phyloP scores from a whole-genome alignment of 2,888 invertebrate genomes.

The Sussaba pulchella region DNA sequence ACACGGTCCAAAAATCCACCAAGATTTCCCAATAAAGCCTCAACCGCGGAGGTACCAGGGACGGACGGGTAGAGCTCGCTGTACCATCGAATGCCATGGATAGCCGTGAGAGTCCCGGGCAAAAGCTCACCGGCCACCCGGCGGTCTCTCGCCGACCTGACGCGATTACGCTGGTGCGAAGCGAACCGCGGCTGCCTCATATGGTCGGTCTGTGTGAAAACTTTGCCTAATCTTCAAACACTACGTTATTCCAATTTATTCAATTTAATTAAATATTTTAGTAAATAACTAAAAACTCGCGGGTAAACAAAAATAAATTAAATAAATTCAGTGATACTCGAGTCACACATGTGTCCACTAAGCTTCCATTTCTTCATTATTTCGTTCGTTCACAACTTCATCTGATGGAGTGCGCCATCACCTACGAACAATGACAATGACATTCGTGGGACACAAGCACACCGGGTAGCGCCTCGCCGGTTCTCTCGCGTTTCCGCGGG shows the following conservation, averaged over 20 bases:
- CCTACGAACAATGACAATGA: conserved; percentile 42
- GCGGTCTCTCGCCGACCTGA: not conserved
- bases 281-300: too few relatives aligned
- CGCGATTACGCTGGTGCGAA: conserved; percentile 16
- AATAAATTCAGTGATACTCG: too few relatives aligned
- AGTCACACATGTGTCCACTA: too few relatives aligned
- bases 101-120: conserved; percentile 26
- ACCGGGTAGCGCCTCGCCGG: conserved; percentile 22
- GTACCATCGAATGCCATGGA: conserved; percentile 11
- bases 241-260: too few relatives aligned
- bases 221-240: too few relatives aligned
- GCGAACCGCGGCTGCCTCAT: not conserved
- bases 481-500: conserved; percentile 70
- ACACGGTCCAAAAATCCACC: conserved; percentile 58
- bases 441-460: conserved; percentile 34
- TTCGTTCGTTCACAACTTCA: conserved; percentile 5
- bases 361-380: too few relatives aligned
- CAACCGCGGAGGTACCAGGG: conserved; percentile 31
- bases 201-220: not conserved
- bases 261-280: too few relatives aligned
- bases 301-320: too few relatives aligned
- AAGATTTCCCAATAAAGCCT: conserved; percentile 60
- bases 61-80: conserved; percentile 8
- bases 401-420: conserved; percentile 8
- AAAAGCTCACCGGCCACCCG: conserved; percentile 10